phyloP scores from a whole-genome alignment of 2,888 invertebrate species.

The Pinctada fucata region DNA sequence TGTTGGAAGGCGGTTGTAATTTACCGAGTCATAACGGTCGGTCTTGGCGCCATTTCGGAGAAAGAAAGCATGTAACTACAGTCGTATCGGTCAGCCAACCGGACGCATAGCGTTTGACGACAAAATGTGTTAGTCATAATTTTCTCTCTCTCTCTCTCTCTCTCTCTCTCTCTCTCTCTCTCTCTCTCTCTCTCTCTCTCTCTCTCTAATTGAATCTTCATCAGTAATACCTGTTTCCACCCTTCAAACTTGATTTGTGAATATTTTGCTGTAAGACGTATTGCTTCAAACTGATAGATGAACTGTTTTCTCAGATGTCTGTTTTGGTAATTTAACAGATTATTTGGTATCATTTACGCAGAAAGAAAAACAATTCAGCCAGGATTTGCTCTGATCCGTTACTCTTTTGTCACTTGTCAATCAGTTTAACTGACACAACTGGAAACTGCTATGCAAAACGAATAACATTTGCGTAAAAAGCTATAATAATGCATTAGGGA shows the following conservation, averaged over 20 bases:
- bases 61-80: neutral
- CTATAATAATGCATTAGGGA: too few species aligned
- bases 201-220: too few species aligned
- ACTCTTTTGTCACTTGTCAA: slow-evolving; percentile 19
- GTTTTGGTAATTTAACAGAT: slow-evolving; percentile 27
- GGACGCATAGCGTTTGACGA: slow-evolving; percentile 21
- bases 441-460: neutral
- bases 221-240: too few species aligned
- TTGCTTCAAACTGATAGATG: neutral
- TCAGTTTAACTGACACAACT: slow-evolving; percentile 2
- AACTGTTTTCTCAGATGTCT: slow-evolving; percentile 10
- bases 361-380: slow-evolving; percentile 14
- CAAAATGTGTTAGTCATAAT: neutral
- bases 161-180: too few species aligned
- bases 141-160: too few species aligned
- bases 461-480: neutral
- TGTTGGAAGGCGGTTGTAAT: neutral
- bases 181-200: too few species aligned
- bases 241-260: neutral
- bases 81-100: slow-evolving; percentile 19
- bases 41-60: slow-evolving; percentile 2
- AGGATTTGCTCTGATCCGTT: neutral
- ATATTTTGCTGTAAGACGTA: neutral
- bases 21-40: neutral
- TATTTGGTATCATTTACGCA: slow-evolving; percentile 23